A percentile compares a stretch with the other conserved stretches of the same genome.
Conservation (phyloP, 2,888 invertebrate species). For the Bombyx huttoni region DNA sequence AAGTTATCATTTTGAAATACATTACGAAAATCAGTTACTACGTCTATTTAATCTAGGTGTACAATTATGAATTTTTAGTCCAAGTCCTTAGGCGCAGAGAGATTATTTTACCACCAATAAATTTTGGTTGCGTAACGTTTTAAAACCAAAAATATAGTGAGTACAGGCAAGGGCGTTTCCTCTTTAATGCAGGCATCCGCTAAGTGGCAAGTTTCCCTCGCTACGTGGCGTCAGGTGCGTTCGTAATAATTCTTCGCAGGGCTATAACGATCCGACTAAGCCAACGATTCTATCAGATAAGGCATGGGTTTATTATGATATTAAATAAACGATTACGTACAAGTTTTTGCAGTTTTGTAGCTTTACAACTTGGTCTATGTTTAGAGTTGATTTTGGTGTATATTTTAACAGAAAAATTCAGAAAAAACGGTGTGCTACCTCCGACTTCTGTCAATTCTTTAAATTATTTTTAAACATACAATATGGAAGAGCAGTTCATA, state of each 20-base stretch:
- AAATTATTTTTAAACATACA: too few relatives aligned
- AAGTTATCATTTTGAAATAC: too few relatives aligned
- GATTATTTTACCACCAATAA: neutral
- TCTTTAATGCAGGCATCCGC: conserved; percentile 20
- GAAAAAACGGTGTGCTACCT: too few relatives aligned
- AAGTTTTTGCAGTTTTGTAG: neutral
- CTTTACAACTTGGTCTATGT: neutral
- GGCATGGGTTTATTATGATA: conserved; percentile 10
- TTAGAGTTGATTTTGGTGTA: too few relatives aligned
- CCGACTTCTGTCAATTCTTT: too few relatives aligned
- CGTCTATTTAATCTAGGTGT: neutral
- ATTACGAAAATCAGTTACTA: too few relatives aligned
- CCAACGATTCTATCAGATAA: conserved; percentile 11
- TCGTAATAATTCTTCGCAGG: conserved; percentile 27
- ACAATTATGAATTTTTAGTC: neutral
- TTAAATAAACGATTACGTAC: conserved; percentile 2
- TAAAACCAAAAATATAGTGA: neutral
- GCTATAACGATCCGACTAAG: conserved; percentile 18
- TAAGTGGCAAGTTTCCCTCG: conserved; percentile 26
- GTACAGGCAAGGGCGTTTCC: neutral
- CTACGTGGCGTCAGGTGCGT: conserved; percentile 27
- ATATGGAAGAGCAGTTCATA: too few relatives aligned
- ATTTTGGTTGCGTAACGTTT: neutral
- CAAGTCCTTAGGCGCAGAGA: conserved; percentile 6
- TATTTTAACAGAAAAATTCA: too few relatives aligned